These are phyloP conservation scores for Brachionus paranguensis DNA, from an alignment of 1,140 invertebrate genomes.

Conservation along the genomic window DNA sequence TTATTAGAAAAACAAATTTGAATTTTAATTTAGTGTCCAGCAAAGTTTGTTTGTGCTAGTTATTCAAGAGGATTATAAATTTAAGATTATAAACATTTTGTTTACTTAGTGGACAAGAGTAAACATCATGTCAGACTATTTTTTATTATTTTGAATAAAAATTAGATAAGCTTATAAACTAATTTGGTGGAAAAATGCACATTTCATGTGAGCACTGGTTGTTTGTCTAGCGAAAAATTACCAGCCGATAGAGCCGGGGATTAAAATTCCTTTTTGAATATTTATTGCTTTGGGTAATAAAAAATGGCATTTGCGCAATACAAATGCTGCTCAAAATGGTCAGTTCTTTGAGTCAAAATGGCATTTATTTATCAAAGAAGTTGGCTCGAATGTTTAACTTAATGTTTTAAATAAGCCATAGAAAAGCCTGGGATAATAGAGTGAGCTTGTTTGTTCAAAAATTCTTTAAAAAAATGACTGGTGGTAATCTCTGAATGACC, in stretches of 20 bases:
- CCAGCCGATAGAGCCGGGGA: not conserved
- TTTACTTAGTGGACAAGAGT: conserved; percentile 9
- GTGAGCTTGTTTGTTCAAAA: not conserved
- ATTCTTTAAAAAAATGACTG: not conserved
- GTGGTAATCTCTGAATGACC: not conserved
- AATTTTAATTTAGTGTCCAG: conserved; percentile 20
- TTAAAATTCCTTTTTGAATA: conserved; percentile 6
- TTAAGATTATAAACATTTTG: not conserved
- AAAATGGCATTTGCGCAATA: not conserved
- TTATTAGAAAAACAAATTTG: not conserved
- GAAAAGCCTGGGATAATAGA: not conserved
- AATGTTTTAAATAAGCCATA: not conserved
- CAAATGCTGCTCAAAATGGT: not conserved
- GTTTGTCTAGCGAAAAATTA: not conserved
- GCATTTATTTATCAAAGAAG: not conserved
- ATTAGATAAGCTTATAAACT: conserved; percentile 31
- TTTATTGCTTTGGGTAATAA: not conserved
- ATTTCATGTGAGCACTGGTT: not conserved
- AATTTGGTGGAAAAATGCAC: not conserved
- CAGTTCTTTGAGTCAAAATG: not conserved
- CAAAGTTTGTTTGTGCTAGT: not conserved
- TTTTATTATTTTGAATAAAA: conserved; percentile 15
- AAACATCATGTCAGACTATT: not conserved
- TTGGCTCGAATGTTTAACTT: not conserved
- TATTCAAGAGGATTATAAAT: conserved; percentile 13